Evolutionary conservation across 2,797 vertebrate genomes (phyloP).

Genomic region (Pipistrellus nathusii): DNA sequence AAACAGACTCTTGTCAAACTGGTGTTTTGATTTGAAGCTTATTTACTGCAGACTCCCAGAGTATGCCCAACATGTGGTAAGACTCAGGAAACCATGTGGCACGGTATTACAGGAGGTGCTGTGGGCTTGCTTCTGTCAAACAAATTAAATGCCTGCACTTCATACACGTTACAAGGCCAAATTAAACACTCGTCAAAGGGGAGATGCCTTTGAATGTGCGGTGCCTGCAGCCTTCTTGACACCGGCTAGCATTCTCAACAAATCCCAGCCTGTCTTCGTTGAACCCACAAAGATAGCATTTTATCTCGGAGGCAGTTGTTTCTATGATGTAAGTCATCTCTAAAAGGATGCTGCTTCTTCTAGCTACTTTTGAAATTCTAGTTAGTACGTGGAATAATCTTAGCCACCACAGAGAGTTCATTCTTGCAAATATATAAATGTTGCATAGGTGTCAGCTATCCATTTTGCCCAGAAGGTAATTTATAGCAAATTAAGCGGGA

Average conservation of each 20-base stretch:
- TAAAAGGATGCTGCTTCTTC: conserved; percentile 25
- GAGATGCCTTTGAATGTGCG: conserved; percentile 22
- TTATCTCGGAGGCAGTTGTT: neutral
- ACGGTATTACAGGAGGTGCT: conserved; percentile 30
- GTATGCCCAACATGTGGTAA: conserved; percentile 27
- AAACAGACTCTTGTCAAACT: conserved; percentile 43
- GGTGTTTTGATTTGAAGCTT: conserved; percentile 59
- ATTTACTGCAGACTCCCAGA: conserved; percentile 45
- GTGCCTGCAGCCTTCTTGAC: conserved; percentile 20
- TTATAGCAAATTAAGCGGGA: conserved; percentile 32
- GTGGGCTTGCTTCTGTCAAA: conserved; percentile 38
- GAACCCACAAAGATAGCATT: conserved; percentile 8
- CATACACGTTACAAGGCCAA: conserved; percentile 61
- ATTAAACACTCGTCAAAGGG: conserved; percentile 73
- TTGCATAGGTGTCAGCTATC: neutral
- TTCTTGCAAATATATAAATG: conserved; percentile 30
- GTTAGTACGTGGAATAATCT: neutral
- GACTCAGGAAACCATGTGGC: neutral
- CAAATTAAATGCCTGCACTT: conserved; percentile 71
- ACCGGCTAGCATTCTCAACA: conserved; percentile 20
- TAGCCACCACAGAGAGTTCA: neutral
- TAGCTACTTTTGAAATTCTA: conserved; percentile 48
- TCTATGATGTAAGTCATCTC: conserved; percentile 61
- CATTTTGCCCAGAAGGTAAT: conserved; percentile 1
- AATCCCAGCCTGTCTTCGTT: conserved; percentile 29